Conservation (phyloP, 2,113 vertebrate species). For the Datnioides undecimradiatus region DNA sequence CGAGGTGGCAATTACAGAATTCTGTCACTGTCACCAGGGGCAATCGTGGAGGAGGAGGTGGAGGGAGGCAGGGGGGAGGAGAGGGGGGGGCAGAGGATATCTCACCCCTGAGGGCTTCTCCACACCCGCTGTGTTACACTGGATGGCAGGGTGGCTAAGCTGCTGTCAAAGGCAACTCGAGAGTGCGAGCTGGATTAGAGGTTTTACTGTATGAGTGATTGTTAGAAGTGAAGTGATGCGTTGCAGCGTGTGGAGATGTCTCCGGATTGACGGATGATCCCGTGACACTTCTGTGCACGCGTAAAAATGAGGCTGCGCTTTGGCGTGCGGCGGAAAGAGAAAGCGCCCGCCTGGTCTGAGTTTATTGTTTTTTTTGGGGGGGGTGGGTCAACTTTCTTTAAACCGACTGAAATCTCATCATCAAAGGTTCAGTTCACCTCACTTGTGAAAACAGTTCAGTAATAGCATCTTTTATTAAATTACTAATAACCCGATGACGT, state of each 20-base stretch:
- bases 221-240: slow-evolving; percentile 65
- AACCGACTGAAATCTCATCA: neutral
- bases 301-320: slow-evolving; percentile 22
- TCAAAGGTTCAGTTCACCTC: neutral
- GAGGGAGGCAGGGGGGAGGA: slow-evolving; percentile 20
- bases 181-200: slow-evolving; percentile 75
- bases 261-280: slow-evolving; percentile 67
- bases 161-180: slow-evolving; percentile 77
- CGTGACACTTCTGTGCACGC: slow-evolving; percentile 42
- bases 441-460: no score
- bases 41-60: slow-evolving; percentile 60
- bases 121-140: slow-evolving; percentile 71
- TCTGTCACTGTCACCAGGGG: slow-evolving; percentile 83
- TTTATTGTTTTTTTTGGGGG: neutral
- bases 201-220: slow-evolving; percentile 63
- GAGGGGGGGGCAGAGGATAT: slow-evolving; percentile 44
- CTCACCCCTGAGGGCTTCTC: slow-evolving; percentile 73
- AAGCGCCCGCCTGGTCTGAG: neutral
- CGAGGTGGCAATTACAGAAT: slow-evolving; percentile 88
- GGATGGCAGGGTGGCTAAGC: slow-evolving; percentile 74
- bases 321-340: slow-evolving; percentile 3
- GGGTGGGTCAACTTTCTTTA: neutral
- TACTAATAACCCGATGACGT: no score
- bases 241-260: slow-evolving; percentile 60
- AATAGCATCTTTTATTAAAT: no score